Base-by-base conservation (phyloP, 2,888 invertebrate genomes). In the Zaprionus bogoriensis region DNA sequence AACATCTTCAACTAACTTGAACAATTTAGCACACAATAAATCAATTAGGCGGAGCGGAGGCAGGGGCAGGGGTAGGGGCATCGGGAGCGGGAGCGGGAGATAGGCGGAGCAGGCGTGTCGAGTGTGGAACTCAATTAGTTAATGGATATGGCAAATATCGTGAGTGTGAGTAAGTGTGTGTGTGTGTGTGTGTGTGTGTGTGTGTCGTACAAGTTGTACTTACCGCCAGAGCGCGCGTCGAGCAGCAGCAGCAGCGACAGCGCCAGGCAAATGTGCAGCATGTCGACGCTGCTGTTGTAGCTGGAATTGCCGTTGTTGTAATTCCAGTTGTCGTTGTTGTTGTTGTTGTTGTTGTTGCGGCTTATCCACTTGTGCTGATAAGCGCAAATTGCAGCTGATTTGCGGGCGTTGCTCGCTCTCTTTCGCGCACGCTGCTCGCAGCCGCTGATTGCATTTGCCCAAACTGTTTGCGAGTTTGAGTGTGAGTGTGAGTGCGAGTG, bases 81-180 rank as follows among this genome's bases (percentile, higher is more conserved):
- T n/a, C 1, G 28, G 2, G 9, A 22, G n/a, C 1, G 19, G 19
- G 4, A 23, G 6, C 27, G 17, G 10, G n/a, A 10, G 7, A n/a
- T n/a, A n/a, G 0, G 23, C 4, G 7, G 7, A 25, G 2, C n/a
- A 38, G 30, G 7, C 27, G 30, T 30, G 38, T 38, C 20, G 30
- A 36, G 51, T 22, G 41, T 20, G 10, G n/a, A 23, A 6, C 25
- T 62, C 53, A 81, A 73, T 81, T 81, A 75, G 67, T 74, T 77
- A 80, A 78, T 80, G 67, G 67, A 61, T 58, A 39, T 41, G 38
- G 30, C 44, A 52, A 60, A 45, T 71, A 59, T 59, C 12, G n/a
- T n/a, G n/a, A n/a, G n/a, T n/a, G n/a, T n/a, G n/a, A n/a, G 23
- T 23, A 23, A 4, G 23, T n/a, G 23, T 23, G 23, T 23, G 23